These are phyloP conservation scores for Limnodromus scolopaceus DNA, from an alignment of 2,797 vertebrate genomes.

Conservation along the genomic window DNA sequence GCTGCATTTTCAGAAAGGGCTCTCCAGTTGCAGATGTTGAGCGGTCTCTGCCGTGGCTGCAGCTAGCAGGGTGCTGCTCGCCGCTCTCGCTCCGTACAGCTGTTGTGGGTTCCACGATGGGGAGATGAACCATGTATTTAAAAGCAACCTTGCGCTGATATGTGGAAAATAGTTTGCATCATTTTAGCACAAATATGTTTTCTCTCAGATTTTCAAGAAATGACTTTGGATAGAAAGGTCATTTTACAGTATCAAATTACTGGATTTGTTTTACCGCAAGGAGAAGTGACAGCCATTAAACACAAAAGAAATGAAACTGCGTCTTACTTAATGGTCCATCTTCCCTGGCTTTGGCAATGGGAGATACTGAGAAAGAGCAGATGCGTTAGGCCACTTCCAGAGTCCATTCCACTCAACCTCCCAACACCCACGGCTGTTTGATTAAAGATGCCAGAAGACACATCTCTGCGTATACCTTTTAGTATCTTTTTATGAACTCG, in stretches of 20 bases:
- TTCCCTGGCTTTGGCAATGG: background rate
- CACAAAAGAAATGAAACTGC: background rate
- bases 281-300: background rate
- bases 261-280: background rate
- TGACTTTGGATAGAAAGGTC: background rate
- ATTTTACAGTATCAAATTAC: background rate
- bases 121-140: background rate
- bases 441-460: background rate
- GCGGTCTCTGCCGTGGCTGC: background rate
- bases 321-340: background rate
- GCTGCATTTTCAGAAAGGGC: background rate
- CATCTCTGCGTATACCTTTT: background rate
- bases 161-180: background rate
- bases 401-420: background rate
- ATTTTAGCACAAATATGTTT: background rate
- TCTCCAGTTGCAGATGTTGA: background rate
- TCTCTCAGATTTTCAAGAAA: background rate
- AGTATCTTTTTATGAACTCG: background rate
- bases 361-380: background rate
- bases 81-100: background rate
- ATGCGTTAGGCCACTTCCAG: background rate
- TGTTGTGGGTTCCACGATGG: background rate
- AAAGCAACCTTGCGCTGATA: background rate
- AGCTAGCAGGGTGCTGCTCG: background rate
- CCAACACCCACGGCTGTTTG: background rate